Conservation (phyloP, 2,888 invertebrate species). For the Operophtera brumata region DNA sequence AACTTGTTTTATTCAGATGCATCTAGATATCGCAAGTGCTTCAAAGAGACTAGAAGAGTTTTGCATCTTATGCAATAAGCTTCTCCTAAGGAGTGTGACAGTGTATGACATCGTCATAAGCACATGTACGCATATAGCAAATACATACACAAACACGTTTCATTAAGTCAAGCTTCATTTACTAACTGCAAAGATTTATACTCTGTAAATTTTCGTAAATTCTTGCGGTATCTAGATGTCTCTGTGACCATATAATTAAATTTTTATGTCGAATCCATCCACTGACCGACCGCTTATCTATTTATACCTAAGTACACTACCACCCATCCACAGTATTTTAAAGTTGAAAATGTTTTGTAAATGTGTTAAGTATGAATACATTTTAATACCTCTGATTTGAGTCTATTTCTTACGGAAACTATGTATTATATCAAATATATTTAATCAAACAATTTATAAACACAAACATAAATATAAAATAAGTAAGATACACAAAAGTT, state of each 20-base stretch:
- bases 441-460: slow-evolving; percentile 19
- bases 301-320: slow-evolving; percentile 34
- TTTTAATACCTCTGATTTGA: slow-evolving; percentile 56
- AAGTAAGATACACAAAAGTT: slow-evolving; percentile 8
- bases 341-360: slow-evolving; percentile 55
- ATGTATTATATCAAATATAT: slow-evolving; percentile 11
- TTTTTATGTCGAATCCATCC: slow-evolving; percentile 37
- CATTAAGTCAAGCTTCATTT: not conserved
- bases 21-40: slow-evolving; percentile 13
- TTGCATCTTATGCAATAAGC: not conserved
- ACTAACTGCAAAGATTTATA: not conserved
- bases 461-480: no score
- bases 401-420: slow-evolving; percentile 37
- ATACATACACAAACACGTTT: not conserved
- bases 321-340: slow-evolving; percentile 54
- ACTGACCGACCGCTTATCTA: slow-evolving; percentile 35
- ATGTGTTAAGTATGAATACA: slow-evolving; percentile 50
- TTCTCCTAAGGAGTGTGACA: not conserved
- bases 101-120: no score
- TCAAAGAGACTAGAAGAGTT: not conserved
- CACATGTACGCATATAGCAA: not conserved
- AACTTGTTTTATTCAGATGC: slow-evolving; percentile 7
- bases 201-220: slow-evolving; percentile 2
- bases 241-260: slow-evolving; percentile 14
- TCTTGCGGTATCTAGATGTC: slow-evolving; percentile 13